Evolutionary conservation across 2,888 invertebrate species (phyloP).

Genomic region (Euplagia quadripunctaria): DNA sequence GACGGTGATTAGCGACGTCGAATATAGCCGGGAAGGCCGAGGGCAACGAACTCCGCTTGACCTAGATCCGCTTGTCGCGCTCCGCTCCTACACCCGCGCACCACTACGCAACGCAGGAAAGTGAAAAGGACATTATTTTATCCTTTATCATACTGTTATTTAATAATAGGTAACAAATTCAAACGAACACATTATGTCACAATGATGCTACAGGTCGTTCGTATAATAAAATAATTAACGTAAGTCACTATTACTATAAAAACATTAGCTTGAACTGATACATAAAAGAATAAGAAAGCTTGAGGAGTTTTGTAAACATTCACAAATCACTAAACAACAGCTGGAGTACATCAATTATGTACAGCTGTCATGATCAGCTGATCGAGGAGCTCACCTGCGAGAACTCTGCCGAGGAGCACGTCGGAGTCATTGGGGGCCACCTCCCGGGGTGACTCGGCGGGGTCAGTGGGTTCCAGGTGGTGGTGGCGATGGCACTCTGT

Average conservation of each 20-base stretch:
- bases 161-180: slow-evolving; percentile 24
- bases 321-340: slow-evolving; percentile 51
- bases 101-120: slow-evolving; percentile 68
- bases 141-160: slow-evolving; percentile 44
- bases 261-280: slow-evolving; percentile 35
- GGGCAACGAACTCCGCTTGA: slow-evolving; percentile 87
- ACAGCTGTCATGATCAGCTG: slow-evolving; percentile 69
- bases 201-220: slow-evolving; percentile 16
- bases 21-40: slow-evolving; percentile 87
- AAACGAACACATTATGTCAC: slow-evolving; percentile 29
- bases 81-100: slow-evolving; percentile 47
- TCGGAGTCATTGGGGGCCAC: slow-evolving; percentile 73
- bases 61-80: slow-evolving; percentile 76
- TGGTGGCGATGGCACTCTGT: slow-evolving; percentile 76
- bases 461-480: slow-evolving; percentile 62
- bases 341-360: slow-evolving; percentile 42
- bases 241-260: slow-evolving; percentile 32
- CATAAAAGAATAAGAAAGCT: slow-evolving; percentile 29
- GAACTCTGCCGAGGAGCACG: slow-evolving; percentile 81
- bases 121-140: slow-evolving; percentile 79
- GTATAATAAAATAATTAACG: slow-evolving; percentile 16
- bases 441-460: slow-evolving; percentile 56
- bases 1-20: slow-evolving; percentile 82
- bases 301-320: slow-evolving; percentile 46
- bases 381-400: slow-evolving; percentile 77